Conservation (phyloP, 2,888 invertebrate genomes). For the Escarpia spicata region DNA sequence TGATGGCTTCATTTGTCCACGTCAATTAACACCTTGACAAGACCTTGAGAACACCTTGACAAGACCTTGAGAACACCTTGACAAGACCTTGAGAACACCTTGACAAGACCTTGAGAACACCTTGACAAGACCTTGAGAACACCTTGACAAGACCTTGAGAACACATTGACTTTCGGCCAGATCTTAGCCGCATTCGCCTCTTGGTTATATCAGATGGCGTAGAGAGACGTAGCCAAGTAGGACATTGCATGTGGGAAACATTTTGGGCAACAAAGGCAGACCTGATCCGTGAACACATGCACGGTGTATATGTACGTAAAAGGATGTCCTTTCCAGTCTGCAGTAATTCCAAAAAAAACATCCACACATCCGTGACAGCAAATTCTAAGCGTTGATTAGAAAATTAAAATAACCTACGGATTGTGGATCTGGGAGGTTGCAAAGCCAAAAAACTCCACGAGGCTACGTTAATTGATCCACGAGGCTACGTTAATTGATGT, state of each 20-base stretch:
- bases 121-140: background rate
- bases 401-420: background rate
- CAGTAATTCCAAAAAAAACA: background rate
- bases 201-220: background rate
- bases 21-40: background rate
- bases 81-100: too few species aligned
- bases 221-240: background rate
- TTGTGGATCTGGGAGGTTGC: background rate
- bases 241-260: background rate
- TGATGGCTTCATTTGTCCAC: too few species aligned
- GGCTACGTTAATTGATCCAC: background rate
- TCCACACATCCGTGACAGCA: background rate
- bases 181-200: background rate
- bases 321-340: background rate
- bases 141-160: too few species aligned
- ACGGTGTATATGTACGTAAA: background rate
- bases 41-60: too few species aligned
- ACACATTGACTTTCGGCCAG: background rate
- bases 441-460: background rate
- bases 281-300: background rate
- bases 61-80: too few species aligned
- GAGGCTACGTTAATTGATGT: background rate
- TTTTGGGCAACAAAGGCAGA: constrained; percentile 2
- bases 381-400: background rate
- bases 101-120: too few species aligned